phyloP scores from a whole-genome alignment of 2,113 vertebrate genomes.

The Chaetorhynchus papuensis region DNA sequence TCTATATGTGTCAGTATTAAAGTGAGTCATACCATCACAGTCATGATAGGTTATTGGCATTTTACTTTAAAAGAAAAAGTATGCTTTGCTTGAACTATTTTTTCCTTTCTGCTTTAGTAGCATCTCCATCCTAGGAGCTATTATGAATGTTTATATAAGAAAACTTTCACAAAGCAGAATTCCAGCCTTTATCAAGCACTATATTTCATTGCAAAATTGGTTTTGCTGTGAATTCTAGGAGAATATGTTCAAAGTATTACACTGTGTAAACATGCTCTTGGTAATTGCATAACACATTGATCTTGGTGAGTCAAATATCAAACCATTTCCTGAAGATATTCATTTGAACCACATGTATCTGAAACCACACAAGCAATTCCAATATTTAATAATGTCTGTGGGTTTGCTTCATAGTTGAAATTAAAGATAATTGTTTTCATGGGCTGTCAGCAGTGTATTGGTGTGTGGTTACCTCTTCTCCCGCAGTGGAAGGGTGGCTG shows the following conservation, averaged over 20 bases:
- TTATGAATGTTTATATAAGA: background rate
- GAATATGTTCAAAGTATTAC: background rate
- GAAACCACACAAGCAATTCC: background rate
- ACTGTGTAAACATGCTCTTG: background rate
- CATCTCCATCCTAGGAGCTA: background rate
- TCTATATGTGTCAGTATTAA: background rate
- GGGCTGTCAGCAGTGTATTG: background rate
- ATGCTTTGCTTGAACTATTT: background rate
- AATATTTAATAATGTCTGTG: background rate
- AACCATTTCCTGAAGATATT: background rate
- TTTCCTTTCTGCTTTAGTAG: background rate
- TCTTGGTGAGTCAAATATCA: background rate
- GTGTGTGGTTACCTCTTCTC: background rate
- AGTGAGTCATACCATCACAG: background rate
- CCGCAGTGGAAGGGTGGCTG: background rate
- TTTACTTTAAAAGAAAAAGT: background rate
- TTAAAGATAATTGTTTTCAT: background rate
- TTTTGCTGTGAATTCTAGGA: background rate
- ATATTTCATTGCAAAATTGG: background rate
- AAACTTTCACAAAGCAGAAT: background rate
- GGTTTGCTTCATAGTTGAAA: background rate
- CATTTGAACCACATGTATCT: background rate
- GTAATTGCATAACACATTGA: background rate
- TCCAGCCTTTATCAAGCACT: background rate
- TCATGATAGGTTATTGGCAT: background rate